Base-by-base conservation (phyloP, 2,888 invertebrate genomes). In the Erebia aethiops region DNA sequence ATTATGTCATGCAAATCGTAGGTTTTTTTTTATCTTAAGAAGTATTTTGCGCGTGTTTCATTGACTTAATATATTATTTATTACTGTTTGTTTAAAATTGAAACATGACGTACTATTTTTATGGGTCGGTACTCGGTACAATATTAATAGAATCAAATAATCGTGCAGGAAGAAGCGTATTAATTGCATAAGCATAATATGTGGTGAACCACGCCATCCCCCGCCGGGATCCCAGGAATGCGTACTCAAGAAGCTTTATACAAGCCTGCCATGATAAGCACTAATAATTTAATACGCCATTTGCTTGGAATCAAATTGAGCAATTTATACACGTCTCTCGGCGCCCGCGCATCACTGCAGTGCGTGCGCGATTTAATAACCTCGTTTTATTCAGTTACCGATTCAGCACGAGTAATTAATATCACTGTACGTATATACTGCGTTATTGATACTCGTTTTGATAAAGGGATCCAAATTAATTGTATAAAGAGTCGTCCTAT, bases 241-340 rank as follows among this genome's bases (percentile, higher is more conserved):
- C 87, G 87, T 87, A 89, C 84, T 76, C 79, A 88, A 84, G 91
- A 81, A 90, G 90, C 89, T 79, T 72, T 69, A 74, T 72, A 73
- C 79, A 75, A 75, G 77, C 77, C 82, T 82, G 86, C 82, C 82
- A 82, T 77, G 79, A 81, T 83, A 84, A 78, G 81, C 82, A 77
- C 83, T 87, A 86, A 87, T 91, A 87, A 91, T 90, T 91, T 88
- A 87, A 90, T 88, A 86, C 84, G 85, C 86, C 85, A 84, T 89
- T 89, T 86, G 87, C 85, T 85, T 78, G 77, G 76, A 78, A 84
- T 85, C 79, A 87, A 90, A 92, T 92, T 92, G 90, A 92, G 90
- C 90, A 91, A 91, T 92, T 90, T 92, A 90, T 89, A 82, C 81
- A 84, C 79, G 84, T 84, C 85, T 76, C 72, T 77, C 75, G 75